phyloP scores from a whole-genome alignment of 2,888 invertebrate genomes.

The Octonoba sinensis region DNA sequence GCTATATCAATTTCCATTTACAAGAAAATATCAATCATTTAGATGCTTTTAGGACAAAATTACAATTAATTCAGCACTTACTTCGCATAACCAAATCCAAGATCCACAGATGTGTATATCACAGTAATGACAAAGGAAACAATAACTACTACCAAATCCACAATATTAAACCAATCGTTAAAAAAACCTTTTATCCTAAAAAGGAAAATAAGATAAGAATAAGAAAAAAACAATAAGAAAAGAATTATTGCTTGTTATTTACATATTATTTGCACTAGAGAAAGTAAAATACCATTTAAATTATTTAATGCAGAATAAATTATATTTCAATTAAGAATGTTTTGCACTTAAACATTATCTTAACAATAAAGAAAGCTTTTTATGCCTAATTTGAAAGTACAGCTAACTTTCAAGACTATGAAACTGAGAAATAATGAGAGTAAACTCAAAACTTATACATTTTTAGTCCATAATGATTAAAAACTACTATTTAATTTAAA shows the following conservation, averaged over 20 bases:
- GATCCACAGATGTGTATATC: conserved; percentile 69
- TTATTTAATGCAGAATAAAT: too few species aligned
- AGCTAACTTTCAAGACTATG: too few species aligned
- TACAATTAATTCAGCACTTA: conserved; percentile 64
- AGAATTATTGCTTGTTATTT: not conserved
- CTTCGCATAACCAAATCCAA: conserved; percentile 69
- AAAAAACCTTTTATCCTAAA: conserved; percentile 70
- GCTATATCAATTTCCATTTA: too few species aligned
- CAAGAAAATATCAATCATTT: too few species aligned
- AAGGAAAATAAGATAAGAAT: conserved; percentile 21
- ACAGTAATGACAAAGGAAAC: conserved; percentile 72
- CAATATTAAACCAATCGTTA: conserved; percentile 71
- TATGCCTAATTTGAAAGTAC: too few species aligned
- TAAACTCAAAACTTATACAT: too few species aligned
- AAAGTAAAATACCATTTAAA: not conserved
- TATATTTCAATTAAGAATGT: too few species aligned
- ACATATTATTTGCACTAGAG: not conserved
- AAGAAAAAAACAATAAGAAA: not conserved
- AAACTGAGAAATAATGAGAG: too few species aligned
- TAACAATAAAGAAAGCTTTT: too few species aligned
- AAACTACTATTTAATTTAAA: too few species aligned
- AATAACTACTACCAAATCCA: conserved; percentile 72
- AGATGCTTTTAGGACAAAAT: not conserved
- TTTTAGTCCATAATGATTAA: too few species aligned
- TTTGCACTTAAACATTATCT: too few species aligned